phyloP scores from a whole-genome alignment of 2,797 vertebrate species.

The Poecilia picta region DNA sequence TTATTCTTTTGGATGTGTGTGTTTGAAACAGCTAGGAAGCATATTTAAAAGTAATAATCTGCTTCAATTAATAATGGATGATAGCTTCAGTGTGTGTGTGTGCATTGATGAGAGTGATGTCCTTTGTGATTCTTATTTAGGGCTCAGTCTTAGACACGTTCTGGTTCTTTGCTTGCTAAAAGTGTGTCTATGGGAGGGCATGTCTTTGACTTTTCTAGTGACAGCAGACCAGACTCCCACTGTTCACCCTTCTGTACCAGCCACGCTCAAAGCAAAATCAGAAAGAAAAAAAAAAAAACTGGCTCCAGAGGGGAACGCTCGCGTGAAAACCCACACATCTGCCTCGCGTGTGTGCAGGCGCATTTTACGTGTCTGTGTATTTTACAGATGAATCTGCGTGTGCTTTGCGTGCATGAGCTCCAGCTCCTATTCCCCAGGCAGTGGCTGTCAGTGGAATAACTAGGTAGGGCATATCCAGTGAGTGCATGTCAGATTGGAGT shows the following conservation, averaged over 20 bases:
- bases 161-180: constrained; percentile 45
- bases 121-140: constrained; percentile 42
- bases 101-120: constrained; percentile 16
- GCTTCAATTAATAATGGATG: constrained; percentile 15
- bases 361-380: constrained; percentile 34
- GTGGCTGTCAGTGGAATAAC: constrained; percentile 70
- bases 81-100: constrained; percentile 31
- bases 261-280: constrained; percentile 74
- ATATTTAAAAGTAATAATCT: constrained; percentile 41
- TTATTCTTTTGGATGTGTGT: constrained; percentile 1
- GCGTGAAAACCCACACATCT: constrained; percentile 10
- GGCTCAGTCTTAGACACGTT: constrained; percentile 56
- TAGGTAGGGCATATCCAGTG: constrained; percentile 67
- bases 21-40: constrained; percentile 10
- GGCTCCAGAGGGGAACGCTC: constrained; percentile 53
- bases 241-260: constrained; percentile 81
- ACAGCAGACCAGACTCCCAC: constrained; percentile 73
- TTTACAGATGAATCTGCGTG: constrained; percentile 45
- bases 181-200: constrained; percentile 49
- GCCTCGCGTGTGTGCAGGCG: constrained; percentile 14
- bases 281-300: constrained; percentile 68
- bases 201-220: constrained; percentile 58
- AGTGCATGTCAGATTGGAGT: constrained; percentile 75
- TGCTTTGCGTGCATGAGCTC: constrained; percentile 45
- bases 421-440: constrained; percentile 68